A percentile compares a stretch with the other conserved stretches of the same genome.
phyloP scores from a whole-genome alignment of 2,113 vertebrate species.

The Hassar affinis region DNA sequence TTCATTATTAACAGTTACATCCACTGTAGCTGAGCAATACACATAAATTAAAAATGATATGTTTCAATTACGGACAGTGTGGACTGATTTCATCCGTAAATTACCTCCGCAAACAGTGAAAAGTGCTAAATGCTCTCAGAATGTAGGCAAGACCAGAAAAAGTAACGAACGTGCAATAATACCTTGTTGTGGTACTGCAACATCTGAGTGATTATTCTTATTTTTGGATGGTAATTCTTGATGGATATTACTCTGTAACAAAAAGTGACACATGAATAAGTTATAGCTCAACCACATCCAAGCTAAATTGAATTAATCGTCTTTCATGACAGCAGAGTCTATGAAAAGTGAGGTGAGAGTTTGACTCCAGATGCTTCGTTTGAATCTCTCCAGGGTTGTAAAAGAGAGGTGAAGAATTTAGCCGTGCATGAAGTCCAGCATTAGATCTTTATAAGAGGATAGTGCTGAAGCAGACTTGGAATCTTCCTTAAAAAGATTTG shows the following conservation, averaged over 20 bases:
- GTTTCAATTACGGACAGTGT: not conserved
- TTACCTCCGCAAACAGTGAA: not conserved
- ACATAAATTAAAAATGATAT: not conserved
- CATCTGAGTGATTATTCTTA: conserved; percentile 99
- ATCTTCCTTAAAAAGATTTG: conserved; percentile 29
- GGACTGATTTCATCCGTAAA: not conserved
- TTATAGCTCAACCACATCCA: conserved; percentile 3
- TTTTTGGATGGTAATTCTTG: conserved; percentile 98
- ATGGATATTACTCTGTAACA: conserved; percentile 93
- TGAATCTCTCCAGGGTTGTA: conserved; percentile 30
- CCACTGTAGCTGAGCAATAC: not conserved
- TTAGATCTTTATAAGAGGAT: conserved; percentile 11
- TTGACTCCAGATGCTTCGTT: not conserved
- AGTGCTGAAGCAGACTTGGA: conserved; percentile 24
- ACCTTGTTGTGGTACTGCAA: conserved; percentile 99
- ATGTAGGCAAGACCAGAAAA: not conserved
- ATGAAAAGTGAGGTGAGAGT: conserved; percentile 23
- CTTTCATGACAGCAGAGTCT: conserved; percentile 25
- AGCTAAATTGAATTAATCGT: conserved; percentile 28
- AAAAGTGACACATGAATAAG: conserved; percentile 23
- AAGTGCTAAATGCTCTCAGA: not conserved
- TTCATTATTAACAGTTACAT: conserved; percentile 7
- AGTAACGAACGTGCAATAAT: conserved; percentile 33
- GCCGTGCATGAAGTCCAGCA: conserved; percentile 42
- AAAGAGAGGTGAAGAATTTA: conserved; percentile 43